Base-by-base conservation (phyloP, 1,140 invertebrate species). In the Bombus pascuorum region DNA sequence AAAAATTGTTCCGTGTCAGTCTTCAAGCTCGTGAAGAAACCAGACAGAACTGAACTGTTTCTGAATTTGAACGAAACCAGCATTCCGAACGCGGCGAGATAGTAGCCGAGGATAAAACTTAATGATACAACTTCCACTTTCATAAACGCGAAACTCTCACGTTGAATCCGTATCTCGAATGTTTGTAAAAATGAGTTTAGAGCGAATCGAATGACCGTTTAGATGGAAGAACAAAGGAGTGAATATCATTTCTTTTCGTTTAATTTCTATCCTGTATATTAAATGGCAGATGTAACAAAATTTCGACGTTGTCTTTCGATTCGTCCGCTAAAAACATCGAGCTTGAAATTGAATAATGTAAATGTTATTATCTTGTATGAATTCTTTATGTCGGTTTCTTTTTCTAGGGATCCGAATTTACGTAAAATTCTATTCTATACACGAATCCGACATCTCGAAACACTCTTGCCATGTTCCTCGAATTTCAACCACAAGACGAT, bases 71-170 rank as follows among this genome's bases (percentile, higher is more conserved):
- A 53, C 32, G 73, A 47, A 74, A 44, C 44, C 1, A 22, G 32
- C 12, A 37, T 59, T 32, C 15, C 39, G 2, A 44, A n/a, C 70
- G 28, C 13, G 28, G 3, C 5, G 70, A 42, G 28, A n/a, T n/a
- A 42, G 70, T 0, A 65, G 25, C n/a, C 13, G 39, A 28, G 28
- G 6, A 72, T 72, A 44, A 72, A 72, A 72, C n/a, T 72, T 72
- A 72, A 72, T 32, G 71, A 72, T 22, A 72, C 71, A 72, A 72
- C 71, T 72, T 42, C 28, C 28, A 72, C 53, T 34, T 59, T 57
- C n/a, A 59, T 76, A 59, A 76, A 76, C 47, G 53, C 1, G 71
- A 72, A 72, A 72, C 71, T 70, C 66, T 70, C 34, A 10, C 32
- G 32, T 10, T 25, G 66, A 25, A 25, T 25, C 34, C 15, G 15